Evolutionary conservation across 1,140 invertebrate genomes (phyloP).

Genomic region (Phortica variegata): DNA sequence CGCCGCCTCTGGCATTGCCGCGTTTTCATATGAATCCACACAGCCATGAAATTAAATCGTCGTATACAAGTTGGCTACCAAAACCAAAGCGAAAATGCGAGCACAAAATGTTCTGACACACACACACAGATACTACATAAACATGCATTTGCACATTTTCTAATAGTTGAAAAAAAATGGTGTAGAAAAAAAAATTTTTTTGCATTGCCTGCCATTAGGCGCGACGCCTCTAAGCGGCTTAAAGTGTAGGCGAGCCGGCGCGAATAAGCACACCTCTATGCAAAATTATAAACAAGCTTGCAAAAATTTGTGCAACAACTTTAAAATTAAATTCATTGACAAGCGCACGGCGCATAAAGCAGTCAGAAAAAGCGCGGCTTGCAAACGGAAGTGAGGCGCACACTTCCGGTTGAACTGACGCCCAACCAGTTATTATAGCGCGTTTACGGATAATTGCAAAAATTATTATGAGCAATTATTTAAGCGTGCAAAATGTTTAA

Average conservation of each 20-base stretch:
- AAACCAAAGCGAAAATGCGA: conserved; percentile 3
- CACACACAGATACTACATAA: not conserved
- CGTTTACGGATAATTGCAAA: conserved; percentile 21
- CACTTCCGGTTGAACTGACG: conserved; percentile 8
- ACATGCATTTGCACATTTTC: not conserved
- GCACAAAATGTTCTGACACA: not conserved
- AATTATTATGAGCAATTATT: conserved; percentile 32
- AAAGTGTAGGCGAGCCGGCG: conserved; percentile 15
- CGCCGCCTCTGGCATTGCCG: conserved; percentile 6
- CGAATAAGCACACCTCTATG: conserved; percentile 17
- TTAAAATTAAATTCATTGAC: not conserved
- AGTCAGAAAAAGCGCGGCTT: not conserved
- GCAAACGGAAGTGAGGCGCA: not conserved
- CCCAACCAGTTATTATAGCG: too few relatives aligned
- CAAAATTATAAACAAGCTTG: conserved; percentile 1
- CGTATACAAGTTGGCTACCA: conserved; percentile 2
- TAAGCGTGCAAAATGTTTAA: conserved; percentile 17
- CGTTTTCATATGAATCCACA: conserved; percentile 33
- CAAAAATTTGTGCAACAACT: too few relatives aligned
- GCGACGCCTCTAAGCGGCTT: conserved; percentile 24
- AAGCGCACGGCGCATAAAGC: not conserved
- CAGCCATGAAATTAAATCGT: conserved; percentile 47
- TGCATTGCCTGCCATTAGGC: conserved; percentile 11
- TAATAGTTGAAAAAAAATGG: too few relatives aligned
- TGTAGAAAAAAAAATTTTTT: not conserved